Evolutionary conservation across 1,140 invertebrate genomes (phyloP), one percentile per base, ranked within the genome.

Genomic region (Zophobas atratus): DNA sequence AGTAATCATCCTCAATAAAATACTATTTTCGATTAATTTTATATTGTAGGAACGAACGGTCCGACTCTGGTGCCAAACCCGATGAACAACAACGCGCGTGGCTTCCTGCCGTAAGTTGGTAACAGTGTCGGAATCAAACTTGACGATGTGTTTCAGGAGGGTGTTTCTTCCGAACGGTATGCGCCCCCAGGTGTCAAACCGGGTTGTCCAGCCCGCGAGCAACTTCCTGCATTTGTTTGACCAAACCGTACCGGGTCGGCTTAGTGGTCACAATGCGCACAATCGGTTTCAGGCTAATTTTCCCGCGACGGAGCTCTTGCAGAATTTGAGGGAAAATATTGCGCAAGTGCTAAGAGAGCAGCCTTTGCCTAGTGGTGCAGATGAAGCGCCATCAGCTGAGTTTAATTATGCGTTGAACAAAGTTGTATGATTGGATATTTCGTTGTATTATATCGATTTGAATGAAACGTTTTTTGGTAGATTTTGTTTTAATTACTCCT

Each of bases 341-440:
- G 20, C 20, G 20, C 20, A 20, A 20, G 20, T 20, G 20, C 20
- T 20, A 20, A 20, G 20, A 20, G 20, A 20, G 20, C 20, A 20
- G 20, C 20, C 20, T 20, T 20, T 20, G 20, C 20, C 20, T 20
- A 20, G 20, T 20, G 20, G 20, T 8, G 43, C 43, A 8, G 43
- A 46, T 60, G 39, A 43, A 43, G n/a, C 60, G 39, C 38, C 60
- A 43, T 1, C 6, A 33, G 60, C 2, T 20, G 60, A 67, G 39
- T 67, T 67, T 43, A 67, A 67, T 43, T 67, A 67, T 32, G 20
- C 60, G 3, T 67, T 67, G 6, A 67, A 67, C 43, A 67, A 67
- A 33, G 2, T 67, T 2, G 57, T 63, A 33, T 56, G 34, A 56
- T 4, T 56, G 20, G 20, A 20, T n/a, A 36, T 43, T 2, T 63